Base-by-base conservation (phyloP, 2,797 vertebrate genomes). In the Poliocrania exsul region DNA sequence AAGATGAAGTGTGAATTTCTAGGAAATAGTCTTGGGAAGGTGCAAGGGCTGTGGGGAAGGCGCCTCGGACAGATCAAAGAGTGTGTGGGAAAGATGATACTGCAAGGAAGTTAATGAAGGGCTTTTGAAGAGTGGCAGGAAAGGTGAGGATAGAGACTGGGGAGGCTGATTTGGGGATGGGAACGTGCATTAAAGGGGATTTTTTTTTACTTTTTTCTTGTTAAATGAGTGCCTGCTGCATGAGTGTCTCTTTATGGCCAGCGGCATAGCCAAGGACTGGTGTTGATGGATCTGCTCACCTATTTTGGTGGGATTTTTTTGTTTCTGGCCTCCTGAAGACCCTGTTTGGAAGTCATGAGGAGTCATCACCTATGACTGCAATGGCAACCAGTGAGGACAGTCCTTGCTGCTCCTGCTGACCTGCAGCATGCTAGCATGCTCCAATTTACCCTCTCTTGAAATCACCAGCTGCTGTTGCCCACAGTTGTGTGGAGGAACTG, bases 51-150 rank as follows among this genome's bases (percentile, higher is more conserved):
- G 49, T 29, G 54, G 53, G 38, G 40, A 64, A 86, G 47, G 49
- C 2, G 5, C 53, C 58, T 91, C 54, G 40, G 44, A 16, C 40
- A 86, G 88, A 90, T 95, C 93, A 95, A 95, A 93, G 70, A 11
- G 7, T 18, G n/a, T 42, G n/a, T 71, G 67, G 65, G 81, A 88
- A 90, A 90, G 66, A 33, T 12, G 60, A 79, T 70, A 62, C 60
- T 42, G 16, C n/a, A 50, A 88, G 53, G 60, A 60, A 78, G 49
- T 57, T 61, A 92, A 78, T 92, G 23, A 79, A 86, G n/a, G 56
- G 44, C n/a, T 82, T 86, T 94, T 57, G 57, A 84, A 67, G 25
- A 66, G 47, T 4, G 0, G 13, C 38, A 56, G 86, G 72, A 80
- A 86, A 90, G 46, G 78, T 82, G 70, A 61, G 65, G 79, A 61